Percentiles rank a stretch among this genome's conserved stretches.
Evolutionary conservation across 1,140 invertebrate genomes (phyloP).

Genomic region (Melitaea cinxia): DNA sequence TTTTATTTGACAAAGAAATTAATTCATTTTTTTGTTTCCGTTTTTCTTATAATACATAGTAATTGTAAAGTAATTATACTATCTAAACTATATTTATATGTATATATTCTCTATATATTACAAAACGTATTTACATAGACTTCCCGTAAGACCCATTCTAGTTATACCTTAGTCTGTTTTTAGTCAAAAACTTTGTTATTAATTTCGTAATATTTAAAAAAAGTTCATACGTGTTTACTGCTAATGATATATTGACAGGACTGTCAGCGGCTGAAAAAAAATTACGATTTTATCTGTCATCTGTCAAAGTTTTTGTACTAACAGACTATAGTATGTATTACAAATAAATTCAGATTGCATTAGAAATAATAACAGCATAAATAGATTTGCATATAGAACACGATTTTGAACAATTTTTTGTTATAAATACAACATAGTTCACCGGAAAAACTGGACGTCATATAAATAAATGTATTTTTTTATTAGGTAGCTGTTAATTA

Average conservation of each 20-base stretch:
- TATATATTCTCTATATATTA: slow-evolving; percentile 77
- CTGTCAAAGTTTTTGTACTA: slow-evolving; percentile 24
- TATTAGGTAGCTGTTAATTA: not conserved
- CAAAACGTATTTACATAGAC: slow-evolving; percentile 76
- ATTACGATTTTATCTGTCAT: not conserved
- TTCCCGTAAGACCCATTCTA: slow-evolving; percentile 71
- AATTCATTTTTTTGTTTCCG: slow-evolving; percentile 74
- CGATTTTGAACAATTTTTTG: slow-evolving; percentile 59
- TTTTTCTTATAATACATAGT: slow-evolving; percentile 76
- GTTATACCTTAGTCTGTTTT: slow-evolving; percentile 44
- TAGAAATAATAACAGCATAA: slow-evolving; percentile 48
- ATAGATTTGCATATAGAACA: slow-evolving; percentile 61
- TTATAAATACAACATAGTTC: slow-evolving; percentile 60
- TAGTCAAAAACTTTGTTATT: slow-evolving; percentile 14
- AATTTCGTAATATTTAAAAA: not conserved
- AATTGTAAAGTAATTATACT: slow-evolving; percentile 76
- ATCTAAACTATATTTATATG: slow-evolving; percentile 76
- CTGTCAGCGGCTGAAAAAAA: not conserved
- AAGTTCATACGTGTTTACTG: not conserved
- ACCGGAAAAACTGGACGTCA: slow-evolving; percentile 35
- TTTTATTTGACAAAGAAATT: slow-evolving; percentile 80
- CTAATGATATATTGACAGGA: not conserved
- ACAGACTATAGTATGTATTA: slow-evolving; percentile 43
- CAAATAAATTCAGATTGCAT: slow-evolving; percentile 49
- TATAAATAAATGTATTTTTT: slow-evolving; percentile 9